Conservation (phyloP, 2,888 invertebrate species). For the Drosophila glabriapex region DNA sequence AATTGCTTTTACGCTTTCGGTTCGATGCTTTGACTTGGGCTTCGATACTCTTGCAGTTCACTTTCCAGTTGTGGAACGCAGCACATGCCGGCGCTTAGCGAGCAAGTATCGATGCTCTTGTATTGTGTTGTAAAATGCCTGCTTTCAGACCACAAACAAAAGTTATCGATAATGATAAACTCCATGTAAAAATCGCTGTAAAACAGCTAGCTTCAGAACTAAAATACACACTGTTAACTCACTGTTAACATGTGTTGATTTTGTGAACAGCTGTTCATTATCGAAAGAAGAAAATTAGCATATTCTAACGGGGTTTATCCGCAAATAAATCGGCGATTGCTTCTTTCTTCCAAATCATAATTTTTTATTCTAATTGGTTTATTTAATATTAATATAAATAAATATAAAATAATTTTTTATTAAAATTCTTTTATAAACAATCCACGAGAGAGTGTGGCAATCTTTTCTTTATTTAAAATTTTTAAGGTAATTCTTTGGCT, state of each 20-base stretch:
- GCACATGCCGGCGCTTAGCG: conserved; percentile 20
- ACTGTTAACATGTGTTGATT: not conserved
- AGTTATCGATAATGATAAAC: not conserved
- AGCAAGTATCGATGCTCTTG: conserved; percentile 28
- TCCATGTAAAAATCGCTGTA: not conserved
- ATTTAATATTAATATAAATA: not conserved
- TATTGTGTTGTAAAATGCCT: not conserved
- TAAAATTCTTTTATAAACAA: not conserved
- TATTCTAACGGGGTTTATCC: not conserved
- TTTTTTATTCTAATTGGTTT: not conserved
- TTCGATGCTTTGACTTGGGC: conserved; percentile 41
- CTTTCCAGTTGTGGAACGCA: conserved; percentile 52
- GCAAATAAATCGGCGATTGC: not conserved
- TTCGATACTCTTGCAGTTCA: conserved; percentile 23
- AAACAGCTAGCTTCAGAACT: not conserved
- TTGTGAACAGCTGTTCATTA: not conserved
- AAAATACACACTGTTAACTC: not conserved
- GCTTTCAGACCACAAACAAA: not conserved
- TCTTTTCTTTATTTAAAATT: not conserved
- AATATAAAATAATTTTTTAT: not conserved
- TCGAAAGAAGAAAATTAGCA: not conserved
- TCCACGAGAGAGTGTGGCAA: not conserved
- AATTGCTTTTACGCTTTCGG: conserved; percentile 62
- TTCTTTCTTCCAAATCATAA: not conserved
- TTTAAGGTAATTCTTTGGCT: not conserved